Evolutionary conservation across 1,140 invertebrate species (phyloP), one percentile per base, ranked within the genome.

Genomic region (Notospermus geniculatus): DNA sequence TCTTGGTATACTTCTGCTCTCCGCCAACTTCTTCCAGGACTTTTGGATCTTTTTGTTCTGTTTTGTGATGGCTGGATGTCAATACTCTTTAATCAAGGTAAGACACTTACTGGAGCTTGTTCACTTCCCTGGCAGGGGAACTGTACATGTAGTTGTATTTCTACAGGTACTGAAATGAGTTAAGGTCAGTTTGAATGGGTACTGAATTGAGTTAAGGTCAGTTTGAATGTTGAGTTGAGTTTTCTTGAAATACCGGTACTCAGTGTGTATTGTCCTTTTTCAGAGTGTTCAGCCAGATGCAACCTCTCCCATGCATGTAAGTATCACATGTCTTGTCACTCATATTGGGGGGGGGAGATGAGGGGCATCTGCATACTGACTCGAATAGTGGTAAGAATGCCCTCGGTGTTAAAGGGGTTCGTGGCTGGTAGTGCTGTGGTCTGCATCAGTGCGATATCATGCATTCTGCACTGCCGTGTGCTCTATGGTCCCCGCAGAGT

Each of bases 211-310:
- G 2, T 17, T 63, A 43, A 56, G n/a, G n/a, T n/a, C n/a, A n/a
- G n/a, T n/a, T n/a, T n/a, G n/a, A n/a, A n/a, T n/a, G n/a, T n/a
- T n/a, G 53, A 46, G 17, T 43, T 61, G 5, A n/a, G n/a, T n/a
- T n/a, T n/a, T n/a, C n/a, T n/a, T n/a, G n/a, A n/a, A 4, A 50
- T n/a, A n/a, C n/a, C n/a, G n/a, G n/a, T 50, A 4, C 4, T 7
- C 11, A 13, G 39, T 43, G 43, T 66, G 54, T 41, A 64, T 27
- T 68, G 66, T 64, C 59, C 60, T 63, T 63, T 72, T 69, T 39
- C 70, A 82, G 83, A 97, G 94, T 80, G 97, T 99, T 2, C 97
- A 99, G 75, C 97, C 97, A 1, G 97, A 99, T 83, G 94, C 96
- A 0, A 91, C 96, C 0, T 98, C 95, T 2, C 96, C 97, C 0